Conservation (phyloP, 1,140 invertebrate species). For the Atta cephalotes region DNA sequence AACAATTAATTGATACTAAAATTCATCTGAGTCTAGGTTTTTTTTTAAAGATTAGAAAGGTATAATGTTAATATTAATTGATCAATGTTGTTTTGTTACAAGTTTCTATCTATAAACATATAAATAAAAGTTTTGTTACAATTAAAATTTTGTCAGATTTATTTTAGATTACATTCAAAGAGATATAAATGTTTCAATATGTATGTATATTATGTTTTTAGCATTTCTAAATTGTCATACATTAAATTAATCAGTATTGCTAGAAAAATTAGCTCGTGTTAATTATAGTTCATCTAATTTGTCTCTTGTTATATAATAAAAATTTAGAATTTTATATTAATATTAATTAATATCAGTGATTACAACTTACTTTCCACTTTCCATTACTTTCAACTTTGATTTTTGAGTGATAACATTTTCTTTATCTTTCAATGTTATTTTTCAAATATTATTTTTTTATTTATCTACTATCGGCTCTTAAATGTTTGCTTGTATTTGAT, state of each 20-base stretch:
- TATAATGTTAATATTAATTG: background rate
- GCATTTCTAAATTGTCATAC: background rate
- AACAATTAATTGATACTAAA: background rate
- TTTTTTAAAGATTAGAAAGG: background rate
- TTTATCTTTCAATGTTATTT: background rate
- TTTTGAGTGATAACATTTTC: background rate
- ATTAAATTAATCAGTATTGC: background rate
- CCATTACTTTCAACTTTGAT: background rate
- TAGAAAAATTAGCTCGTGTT: background rate
- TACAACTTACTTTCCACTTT: too few relatives aligned
- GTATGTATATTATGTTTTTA: too few relatives aligned
- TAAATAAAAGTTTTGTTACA: background rate
- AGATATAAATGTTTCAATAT: too few relatives aligned
- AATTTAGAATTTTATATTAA: too few relatives aligned
- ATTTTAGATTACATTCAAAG: background rate
- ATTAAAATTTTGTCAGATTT: background rate
- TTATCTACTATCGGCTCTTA: background rate
- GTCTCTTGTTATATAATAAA: background rate
- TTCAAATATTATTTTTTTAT: background rate
- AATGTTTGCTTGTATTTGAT: too few relatives aligned
- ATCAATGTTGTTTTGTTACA: background rate
- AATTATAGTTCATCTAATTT: background rate
- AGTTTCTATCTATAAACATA: background rate
- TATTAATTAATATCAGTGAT: background rate
- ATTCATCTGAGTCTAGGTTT: background rate